A percentile compares a stretch with the other conserved stretches of the same genome.
These are phyloP conservation scores for Athetis lepigone DNA, from an alignment of 2,888 invertebrate species.

Conservation along the genomic window DNA sequence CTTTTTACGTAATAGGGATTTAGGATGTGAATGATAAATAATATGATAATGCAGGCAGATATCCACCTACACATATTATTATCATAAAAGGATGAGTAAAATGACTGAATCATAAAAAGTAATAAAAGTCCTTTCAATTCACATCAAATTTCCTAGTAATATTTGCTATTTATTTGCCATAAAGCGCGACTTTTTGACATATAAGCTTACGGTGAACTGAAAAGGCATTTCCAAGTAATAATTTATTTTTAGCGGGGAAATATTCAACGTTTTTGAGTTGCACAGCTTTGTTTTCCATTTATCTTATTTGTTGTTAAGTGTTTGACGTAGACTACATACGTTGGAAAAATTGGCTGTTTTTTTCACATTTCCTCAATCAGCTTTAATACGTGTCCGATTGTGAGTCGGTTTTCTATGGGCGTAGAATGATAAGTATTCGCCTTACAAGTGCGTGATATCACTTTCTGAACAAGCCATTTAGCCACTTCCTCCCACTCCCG, in stretches of 20 bases:
- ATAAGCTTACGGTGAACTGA: neutral
- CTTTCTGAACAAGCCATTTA: neutral
- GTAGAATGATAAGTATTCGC: conserved; percentile 1
- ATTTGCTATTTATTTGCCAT: neutral
- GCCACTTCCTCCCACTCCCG: too few species aligned
- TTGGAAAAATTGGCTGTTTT: conserved; percentile 12
- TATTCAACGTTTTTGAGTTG: too few species aligned
- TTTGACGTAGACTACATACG: conserved; percentile 2
- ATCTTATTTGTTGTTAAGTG: neutral
- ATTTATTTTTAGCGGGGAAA: too few species aligned
- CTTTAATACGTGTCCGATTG: conserved; percentile 16
- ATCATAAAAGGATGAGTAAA: conserved; percentile 29
- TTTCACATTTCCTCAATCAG: conserved; percentile 6
- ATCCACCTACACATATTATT: conserved; percentile 22
- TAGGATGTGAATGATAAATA: conserved; percentile 26
- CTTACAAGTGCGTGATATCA: neutral
- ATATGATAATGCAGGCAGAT: conserved; percentile 6
- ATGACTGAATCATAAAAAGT: conserved; percentile 15
- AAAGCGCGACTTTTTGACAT: neutral
- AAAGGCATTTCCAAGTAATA: neutral
- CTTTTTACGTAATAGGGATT: conserved; percentile 17
- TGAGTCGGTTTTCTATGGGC: conserved; percentile 2
- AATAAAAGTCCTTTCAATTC: conserved; percentile 2
- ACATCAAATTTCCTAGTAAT: conserved; percentile 2
- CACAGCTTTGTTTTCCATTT: neutral